Conservation (phyloP, 2,797 vertebrate species). For the Phataginus tricuspis region DNA sequence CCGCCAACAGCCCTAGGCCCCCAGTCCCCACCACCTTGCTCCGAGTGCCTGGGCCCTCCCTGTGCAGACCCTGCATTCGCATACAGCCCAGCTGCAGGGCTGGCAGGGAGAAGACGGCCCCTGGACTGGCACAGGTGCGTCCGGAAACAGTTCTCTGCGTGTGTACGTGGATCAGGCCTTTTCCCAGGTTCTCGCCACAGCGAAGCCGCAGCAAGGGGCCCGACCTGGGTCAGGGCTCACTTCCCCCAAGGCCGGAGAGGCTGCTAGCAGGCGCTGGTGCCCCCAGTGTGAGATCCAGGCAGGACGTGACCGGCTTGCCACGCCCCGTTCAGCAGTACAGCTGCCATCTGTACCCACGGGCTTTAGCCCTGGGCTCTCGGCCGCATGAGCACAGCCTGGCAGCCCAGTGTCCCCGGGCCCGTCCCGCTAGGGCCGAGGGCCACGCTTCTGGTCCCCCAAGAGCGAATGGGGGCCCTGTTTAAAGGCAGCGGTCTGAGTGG, state of each 20-base stretch:
- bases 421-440: neutral
- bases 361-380: neutral
- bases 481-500: neutral
- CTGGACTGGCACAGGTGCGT: neutral
- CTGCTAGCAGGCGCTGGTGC: neutral
- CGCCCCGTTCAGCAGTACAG: neutral
- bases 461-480: neutral
- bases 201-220: neutral
- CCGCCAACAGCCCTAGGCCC: neutral
- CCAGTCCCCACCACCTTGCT: neutral
- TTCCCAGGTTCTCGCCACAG: neutral
- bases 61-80: rapidly evolving
- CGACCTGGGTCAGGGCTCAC: rapidly evolving
- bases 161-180: neutral
- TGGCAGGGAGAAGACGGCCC: neutral
- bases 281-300: neutral
- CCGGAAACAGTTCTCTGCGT: neutral
- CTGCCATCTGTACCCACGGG: neutral
- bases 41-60: neutral
- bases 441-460: neutral
- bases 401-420: neutral
- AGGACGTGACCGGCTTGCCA: neutral
- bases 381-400: neutral
- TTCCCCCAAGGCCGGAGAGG: neutral
- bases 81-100: neutral